Base-by-base conservation (phyloP, 2,888 invertebrate species). In the Sympetrum striolatum region DNA sequence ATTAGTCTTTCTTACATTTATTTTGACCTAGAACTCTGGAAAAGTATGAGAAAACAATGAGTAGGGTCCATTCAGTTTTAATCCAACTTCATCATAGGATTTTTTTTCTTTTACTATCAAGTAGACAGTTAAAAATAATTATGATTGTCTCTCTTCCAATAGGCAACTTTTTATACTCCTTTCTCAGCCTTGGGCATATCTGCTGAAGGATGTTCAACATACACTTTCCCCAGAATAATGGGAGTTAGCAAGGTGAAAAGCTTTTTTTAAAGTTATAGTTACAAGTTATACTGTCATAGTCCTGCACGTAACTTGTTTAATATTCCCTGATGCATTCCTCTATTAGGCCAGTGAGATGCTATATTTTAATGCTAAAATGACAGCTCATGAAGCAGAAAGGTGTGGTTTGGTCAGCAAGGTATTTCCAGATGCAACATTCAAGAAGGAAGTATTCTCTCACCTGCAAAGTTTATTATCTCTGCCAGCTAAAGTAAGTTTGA, bases 101-200 rank as follows among this genome's bases (percentile, higher is more conserved):
- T n/a, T n/a, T n/a, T n/a, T n/a, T n/a, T n/a, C n/a, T n/a, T n/a
- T n/a, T n/a, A n/a, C n/a, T n/a, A n/a, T n/a, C n/a, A n/a, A n/a
- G n/a, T n/a, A n/a, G n/a, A 60, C 6, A 22, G 3, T 22, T n/a
- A 64, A 64, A 64, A 14, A 73, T 53, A n/a, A 1, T 58, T 80
- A 18, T 15, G 35, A 81, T 60, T 18, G 81, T 91, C 91, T 94
- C 94, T 39, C 53, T 18, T 53, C 5, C 53, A 18, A 18, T 93
- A 98, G 97, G 97, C 98, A 1, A 97, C 97, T 91, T 98, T 99
- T 94, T 95, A 96, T 91, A 97, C 98, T 22, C 99, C 99, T 12
- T 99, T 99, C 93, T 95, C 97, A 31, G 95, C 95, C 92, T 94
- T 99, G 91, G 98, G 98, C 2, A 95, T 99, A 92, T 96, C 97